Conservation (phyloP, 2,797 vertebrate genomes). For the Balearica regulorum region DNA sequence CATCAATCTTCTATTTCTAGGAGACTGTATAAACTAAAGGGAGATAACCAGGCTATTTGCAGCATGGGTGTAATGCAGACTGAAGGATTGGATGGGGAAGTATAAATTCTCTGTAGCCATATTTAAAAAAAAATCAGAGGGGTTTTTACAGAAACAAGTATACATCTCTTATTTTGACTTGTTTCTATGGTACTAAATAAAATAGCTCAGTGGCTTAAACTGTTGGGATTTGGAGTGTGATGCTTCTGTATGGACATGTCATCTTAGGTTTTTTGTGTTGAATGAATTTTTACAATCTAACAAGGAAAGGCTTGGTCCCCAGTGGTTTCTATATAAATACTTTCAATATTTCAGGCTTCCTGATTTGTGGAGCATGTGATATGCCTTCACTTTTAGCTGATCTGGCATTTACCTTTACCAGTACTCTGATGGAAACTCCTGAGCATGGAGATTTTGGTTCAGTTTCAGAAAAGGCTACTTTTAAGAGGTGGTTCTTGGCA, state of each 20-base stretch:
- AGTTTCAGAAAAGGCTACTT: not conserved
- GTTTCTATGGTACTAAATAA: not conserved
- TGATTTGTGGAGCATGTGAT: not conserved
- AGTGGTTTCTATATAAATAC: not conserved
- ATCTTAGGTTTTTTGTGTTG: not conserved
- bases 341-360: not conserved
- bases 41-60: conserved; percentile 11
- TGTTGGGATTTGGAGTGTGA: not conserved
- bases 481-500: not conserved
- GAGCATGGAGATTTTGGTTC: not conserved
- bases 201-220: not conserved
- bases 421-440: not conserved
- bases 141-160: not conserved
- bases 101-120: not conserved
- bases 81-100: not conserved
- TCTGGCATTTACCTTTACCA: not conserved
- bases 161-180: not conserved
- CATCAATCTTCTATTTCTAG: conserved; percentile 44
- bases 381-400: not conserved
- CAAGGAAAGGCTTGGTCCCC: not conserved
- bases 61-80: not conserved
- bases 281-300: not conserved
- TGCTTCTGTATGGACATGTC: not conserved
- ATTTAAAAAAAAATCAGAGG: not conserved
- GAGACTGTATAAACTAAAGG: conserved; percentile 13